Conservation (phyloP, 2,888 invertebrate species). For the Dryadula phaetusa region DNA sequence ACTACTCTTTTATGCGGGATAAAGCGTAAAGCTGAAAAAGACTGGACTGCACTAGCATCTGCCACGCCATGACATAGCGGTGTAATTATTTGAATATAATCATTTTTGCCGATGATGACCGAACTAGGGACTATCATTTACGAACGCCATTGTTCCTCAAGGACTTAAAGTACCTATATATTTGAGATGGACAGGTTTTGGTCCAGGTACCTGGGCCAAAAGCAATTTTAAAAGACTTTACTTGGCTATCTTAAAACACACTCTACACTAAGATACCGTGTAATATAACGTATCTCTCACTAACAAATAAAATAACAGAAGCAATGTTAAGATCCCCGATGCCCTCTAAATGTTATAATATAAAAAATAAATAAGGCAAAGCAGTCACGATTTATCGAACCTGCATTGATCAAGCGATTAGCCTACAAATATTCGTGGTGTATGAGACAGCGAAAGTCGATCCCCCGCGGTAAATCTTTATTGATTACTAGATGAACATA, state of each 20-base stretch:
- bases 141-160: too few species aligned
- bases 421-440: slow-evolving; percentile 15
- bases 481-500: not conserved
- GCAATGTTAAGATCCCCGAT: slow-evolving; percentile 19
- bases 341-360: slow-evolving; percentile 16
- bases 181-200: too few species aligned
- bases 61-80: too few species aligned
- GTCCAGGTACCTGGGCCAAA: too few species aligned
- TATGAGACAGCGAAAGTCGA: slow-evolving; percentile 23
- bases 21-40: too few species aligned
- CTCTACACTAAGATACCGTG: not conserved
- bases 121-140: too few species aligned
- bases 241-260: not conserved
- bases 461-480: slow-evolving; percentile 9
- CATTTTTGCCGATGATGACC: too few species aligned
- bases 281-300: not conserved
- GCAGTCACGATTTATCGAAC: slow-evolving; percentile 33
- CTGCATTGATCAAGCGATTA: slow-evolving; percentile 25
- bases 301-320: slow-evolving; percentile 30
- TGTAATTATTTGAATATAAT: too few species aligned
- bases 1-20: too few species aligned
- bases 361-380: slow-evolving; percentile 32
- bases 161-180: too few species aligned
- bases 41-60: too few species aligned
- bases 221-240: too few species aligned